A percentile compares a stretch with the other conserved stretches of the same genome.
Evolutionary conservation across 2,797 vertebrate genomes (phyloP).

Genomic region (Malacoraja senta): DNA sequence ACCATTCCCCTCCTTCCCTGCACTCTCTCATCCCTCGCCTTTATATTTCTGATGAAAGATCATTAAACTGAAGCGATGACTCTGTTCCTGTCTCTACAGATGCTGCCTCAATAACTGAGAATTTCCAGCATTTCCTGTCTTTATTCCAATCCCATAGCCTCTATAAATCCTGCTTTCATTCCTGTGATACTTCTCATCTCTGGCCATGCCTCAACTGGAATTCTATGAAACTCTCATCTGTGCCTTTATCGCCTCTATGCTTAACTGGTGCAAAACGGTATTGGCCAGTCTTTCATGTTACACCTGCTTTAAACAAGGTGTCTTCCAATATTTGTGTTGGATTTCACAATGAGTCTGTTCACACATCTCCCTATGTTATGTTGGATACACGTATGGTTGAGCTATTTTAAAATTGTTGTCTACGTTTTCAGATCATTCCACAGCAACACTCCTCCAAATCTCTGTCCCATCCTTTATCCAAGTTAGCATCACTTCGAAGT

Average conservation of each 20-base stretch:
- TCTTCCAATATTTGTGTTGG: background rate
- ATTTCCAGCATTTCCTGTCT: too few relatives aligned
- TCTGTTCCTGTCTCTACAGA: too few relatives aligned
- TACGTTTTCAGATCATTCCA: background rate
- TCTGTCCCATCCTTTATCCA: background rate
- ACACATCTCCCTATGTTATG: background rate
- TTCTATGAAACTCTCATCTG: background rate
- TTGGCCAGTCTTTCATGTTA: background rate
- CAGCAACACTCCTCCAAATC: background rate
- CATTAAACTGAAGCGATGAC: too few relatives aligned
- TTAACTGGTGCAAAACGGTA: background rate
- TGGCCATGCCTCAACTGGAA: background rate
- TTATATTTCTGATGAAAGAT: too few relatives aligned
- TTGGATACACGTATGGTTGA: background rate
- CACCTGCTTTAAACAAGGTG: background rate
- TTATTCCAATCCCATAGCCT: background rate
- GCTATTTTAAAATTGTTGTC: background rate
- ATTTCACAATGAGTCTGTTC: background rate
- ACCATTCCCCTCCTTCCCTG: too few relatives aligned
- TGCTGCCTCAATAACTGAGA: too few relatives aligned
- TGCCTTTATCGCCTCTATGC: background rate
- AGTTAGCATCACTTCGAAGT: background rate
- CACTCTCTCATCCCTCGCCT: too few relatives aligned
- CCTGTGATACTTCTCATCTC: background rate
- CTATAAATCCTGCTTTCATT: background rate